phyloP scores from a whole-genome alignment of 2,888 invertebrate genomes.

The Calameuta filiformis region DNA sequence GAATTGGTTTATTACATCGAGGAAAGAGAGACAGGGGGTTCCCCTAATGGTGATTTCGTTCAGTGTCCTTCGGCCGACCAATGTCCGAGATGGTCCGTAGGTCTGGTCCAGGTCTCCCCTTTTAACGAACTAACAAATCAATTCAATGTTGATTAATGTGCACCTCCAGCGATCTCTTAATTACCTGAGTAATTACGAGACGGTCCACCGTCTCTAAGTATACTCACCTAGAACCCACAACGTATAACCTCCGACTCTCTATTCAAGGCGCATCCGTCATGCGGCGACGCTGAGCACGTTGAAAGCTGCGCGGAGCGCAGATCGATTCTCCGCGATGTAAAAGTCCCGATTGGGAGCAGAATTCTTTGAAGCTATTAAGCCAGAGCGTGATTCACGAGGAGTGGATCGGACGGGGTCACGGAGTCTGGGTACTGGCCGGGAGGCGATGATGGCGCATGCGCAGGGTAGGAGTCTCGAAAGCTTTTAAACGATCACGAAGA shows the following conservation, averaged over 20 bases:
- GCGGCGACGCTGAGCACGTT: neutral
- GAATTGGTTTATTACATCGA: conserved; percentile 57
- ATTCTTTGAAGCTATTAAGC: conserved; percentile 43
- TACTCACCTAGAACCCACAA: neutral
- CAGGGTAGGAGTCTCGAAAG: conserved; percentile 35
- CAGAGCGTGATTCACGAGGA: conserved; percentile 30
- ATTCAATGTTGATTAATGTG: conserved; percentile 58
- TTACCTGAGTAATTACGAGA: conserved; percentile 54
- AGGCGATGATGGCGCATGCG: conserved; percentile 19
- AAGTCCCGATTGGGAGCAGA: conserved; percentile 10
- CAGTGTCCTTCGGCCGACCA: conserved; percentile 17
- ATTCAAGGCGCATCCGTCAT: neutral
- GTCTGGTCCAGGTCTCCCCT: conserved; percentile 16
- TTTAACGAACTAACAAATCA: conserved; percentile 56
- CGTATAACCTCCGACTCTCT: neutral
- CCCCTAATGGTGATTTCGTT: conserved; percentile 45
- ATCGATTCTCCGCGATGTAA: neutral
- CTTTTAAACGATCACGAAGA: conserved; percentile 49
- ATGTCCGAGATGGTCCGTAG: neutral
- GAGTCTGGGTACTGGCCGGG: neutral
- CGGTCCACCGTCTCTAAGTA: conserved; percentile 36
- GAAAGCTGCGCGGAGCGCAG: neutral
- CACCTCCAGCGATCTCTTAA: conserved; percentile 48
- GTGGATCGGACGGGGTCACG: neutral
- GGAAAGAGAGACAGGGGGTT: conserved; percentile 40